Conservation (phyloP, 2,113 vertebrate species). For the Xiphorhynchus elegans region DNA sequence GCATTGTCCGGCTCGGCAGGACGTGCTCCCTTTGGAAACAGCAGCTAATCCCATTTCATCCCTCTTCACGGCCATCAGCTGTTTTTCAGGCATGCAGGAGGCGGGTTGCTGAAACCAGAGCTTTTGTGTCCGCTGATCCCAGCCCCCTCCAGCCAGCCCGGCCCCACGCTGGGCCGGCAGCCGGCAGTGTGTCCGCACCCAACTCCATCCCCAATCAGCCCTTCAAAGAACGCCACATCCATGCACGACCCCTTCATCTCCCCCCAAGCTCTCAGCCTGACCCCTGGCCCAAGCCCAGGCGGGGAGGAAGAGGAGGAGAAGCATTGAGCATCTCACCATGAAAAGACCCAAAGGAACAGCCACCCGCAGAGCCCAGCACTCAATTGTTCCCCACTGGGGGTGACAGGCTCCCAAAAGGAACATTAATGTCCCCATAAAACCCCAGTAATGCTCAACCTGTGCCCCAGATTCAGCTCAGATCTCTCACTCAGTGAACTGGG, state of each 20-base stretch:
- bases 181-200: rapidly evolving
- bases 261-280: not conserved
- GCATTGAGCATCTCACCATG: rapidly evolving
- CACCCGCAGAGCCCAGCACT: rapidly evolving
- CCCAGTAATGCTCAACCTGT: not conserved
- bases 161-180: not conserved
- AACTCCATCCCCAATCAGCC: not conserved
- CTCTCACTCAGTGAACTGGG: not conserved
- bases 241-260: rapidly evolving
- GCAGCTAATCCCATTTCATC: slow-evolving; percentile 73
- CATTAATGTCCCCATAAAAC: not conserved
- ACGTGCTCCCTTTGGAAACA: slow-evolving; percentile 15
- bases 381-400: rapidly evolving
- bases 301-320: not conserved
- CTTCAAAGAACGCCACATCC: not conserved
- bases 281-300: not conserved
- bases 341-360: rapidly evolving
- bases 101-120: slow-evolving; percentile 49
- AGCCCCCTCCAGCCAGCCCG: not conserved
- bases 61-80: slow-evolving; percentile 67
- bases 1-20: not conserved
- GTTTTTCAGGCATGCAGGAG: slow-evolving; percentile 68
- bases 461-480: not conserved
- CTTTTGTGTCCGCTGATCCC: slow-evolving; percentile 26
- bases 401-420: not conserved